Evolutionary conservation across 2,888 invertebrate species (phyloP), one percentile per base, ranked within the genome.

Genomic region (Lottia gigantea): DNA sequence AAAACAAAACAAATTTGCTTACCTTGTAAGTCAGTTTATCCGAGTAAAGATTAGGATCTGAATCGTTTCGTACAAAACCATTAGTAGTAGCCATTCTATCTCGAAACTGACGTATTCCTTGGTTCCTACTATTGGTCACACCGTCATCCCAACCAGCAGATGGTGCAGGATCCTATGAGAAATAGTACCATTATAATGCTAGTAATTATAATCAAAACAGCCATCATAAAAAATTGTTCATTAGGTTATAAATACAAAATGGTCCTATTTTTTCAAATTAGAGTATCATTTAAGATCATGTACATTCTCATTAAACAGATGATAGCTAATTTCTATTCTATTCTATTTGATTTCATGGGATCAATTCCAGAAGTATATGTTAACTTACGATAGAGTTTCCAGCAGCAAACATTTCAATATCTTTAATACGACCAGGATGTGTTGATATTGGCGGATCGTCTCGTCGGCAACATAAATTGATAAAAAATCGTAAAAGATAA

Each of bases 11-110:
- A 11, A 47, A n/a, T 8, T n/a, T 45, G 23, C 11, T 45, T 75
- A 82, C 84, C 78, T 83, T 82, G 67, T 84, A 84, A 2, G 84
- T 84, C 8, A 83, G 75, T 67, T 80, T 81, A 62, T 80, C 80
- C 16, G 79, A 66, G 67, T 76, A 82, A 23, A 82, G 68, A 55
- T 78, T 80, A 4, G 82, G 82, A 64, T 84, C 83, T 0, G 84
- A 84, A 70, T 84, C 84, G 68, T 78, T 82, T 25, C 84, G 68
- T 8, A 82, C 84, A 74, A 84, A 84, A 3, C 84, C 84, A 68
- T 84, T 84, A 3, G 83, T 82, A 12, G 82, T 82, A 16, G 82
- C 78, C 74, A 83, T 76, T 49, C 82, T 75, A 47, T 84, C 81
- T 66, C 77, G 78, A 71, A 81, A 83, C 62, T 81, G 78, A 70